These are phyloP conservation scores for Thamnaconus septentrionalis DNA, from an alignment of 2,113 vertebrate species.

Conservation along the genomic window DNA sequence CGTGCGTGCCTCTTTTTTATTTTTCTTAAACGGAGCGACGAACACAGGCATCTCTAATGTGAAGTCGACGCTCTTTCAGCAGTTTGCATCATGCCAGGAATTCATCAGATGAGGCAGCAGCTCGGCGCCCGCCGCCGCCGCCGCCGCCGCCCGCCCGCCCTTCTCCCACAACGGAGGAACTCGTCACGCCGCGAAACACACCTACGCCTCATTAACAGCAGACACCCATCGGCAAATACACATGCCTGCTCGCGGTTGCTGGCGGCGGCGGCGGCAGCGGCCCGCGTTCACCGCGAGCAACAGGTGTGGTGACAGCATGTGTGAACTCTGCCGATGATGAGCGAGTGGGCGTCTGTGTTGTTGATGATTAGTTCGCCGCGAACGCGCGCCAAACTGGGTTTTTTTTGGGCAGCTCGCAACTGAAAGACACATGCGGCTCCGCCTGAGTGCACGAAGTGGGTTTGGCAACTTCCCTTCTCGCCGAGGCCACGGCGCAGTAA, in stretches of 20 bases:
- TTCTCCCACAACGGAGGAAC: conserved; percentile 35
- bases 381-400: conserved; percentile 49
- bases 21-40: conserved; percentile 7
- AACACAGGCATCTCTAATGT: conserved; percentile 24
- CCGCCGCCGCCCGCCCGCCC: too few species aligned
- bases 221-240: conserved; percentile 36
- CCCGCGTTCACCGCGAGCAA: conserved; percentile 46
- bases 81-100: conserved; percentile 26
- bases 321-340: conserved; percentile 44
- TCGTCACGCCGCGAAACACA: conserved; percentile 13
- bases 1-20: conserved; percentile 11
- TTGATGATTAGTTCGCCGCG: conserved; percentile 63
- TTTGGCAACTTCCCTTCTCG: too few species aligned
- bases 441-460: too few species aligned
- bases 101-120: conserved; percentile 15
- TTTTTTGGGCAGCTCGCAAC: background rate
- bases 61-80: conserved; percentile 12
- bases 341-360: conserved; percentile 54
- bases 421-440: too few species aligned
- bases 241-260: background rate
- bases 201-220: conserved; percentile 20
- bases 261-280: background rate
- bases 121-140: background rate
- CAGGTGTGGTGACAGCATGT: conserved; percentile 67
- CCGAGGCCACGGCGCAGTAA: too few species aligned